These are phyloP conservation scores for Amphilophus citrinellus DNA, from an alignment of 2,113 vertebrate species.

Conservation along the genomic window DNA sequence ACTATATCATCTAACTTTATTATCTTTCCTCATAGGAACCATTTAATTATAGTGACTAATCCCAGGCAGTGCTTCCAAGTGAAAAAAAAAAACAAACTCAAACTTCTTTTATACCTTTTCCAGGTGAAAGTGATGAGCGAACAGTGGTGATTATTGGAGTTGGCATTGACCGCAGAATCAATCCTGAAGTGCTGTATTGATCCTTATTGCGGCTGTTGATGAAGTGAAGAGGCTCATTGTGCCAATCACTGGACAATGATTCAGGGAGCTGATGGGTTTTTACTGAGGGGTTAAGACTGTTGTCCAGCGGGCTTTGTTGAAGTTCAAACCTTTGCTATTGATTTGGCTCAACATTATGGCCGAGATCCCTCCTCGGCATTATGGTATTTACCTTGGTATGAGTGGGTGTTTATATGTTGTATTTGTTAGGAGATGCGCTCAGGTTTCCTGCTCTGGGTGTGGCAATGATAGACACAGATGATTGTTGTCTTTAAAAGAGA, in stretches of 20 bases:
- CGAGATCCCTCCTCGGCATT: neutral
- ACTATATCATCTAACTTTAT: neutral
- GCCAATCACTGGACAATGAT: constrained; percentile 20
- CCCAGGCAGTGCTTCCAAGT: neutral
- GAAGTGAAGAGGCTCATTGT: constrained; percentile 58
- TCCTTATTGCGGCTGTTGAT: constrained; percentile 61
- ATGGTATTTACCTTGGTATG: neutral
- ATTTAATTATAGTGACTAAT: constrained; percentile 17
- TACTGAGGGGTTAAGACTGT: constrained; percentile 21
- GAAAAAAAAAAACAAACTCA: neutral
- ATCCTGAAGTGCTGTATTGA: constrained; percentile 71
- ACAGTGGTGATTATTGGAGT: constrained; percentile 64
- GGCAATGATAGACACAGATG: neutral
- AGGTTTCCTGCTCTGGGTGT: too few relatives aligned
- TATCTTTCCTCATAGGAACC: neutral
- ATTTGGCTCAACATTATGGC: neutral
- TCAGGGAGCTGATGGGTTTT: constrained; percentile 37
- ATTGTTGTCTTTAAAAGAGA: neutral
- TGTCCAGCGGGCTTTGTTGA: constrained; percentile 11
- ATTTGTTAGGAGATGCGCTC: neutral
- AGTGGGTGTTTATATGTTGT: neutral
- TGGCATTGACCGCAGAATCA: constrained; percentile 61
- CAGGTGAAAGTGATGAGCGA: constrained; percentile 52
- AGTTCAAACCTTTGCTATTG: constrained; percentile 3
- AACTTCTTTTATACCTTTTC: constrained; percentile 51